phyloP scores from a whole-genome alignment of 1,140 invertebrate genomes.

The Caenorhabditis elegans region DNA sequence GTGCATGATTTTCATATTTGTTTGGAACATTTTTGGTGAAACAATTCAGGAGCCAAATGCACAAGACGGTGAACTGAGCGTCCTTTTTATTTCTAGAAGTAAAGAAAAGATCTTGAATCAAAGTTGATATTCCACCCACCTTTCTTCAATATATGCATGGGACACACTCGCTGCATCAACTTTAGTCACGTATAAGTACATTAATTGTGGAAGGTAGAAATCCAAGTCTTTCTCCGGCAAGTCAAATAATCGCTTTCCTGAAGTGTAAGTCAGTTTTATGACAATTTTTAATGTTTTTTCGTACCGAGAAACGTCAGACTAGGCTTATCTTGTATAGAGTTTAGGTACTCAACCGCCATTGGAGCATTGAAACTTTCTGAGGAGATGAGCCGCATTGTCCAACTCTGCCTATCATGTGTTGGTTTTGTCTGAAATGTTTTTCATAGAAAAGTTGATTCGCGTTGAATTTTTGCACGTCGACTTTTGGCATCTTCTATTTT shows the following conservation, averaged over 20 bases:
- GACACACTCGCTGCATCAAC: conserved; percentile 89
- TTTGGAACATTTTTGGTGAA: not conserved
- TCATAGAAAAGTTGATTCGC: no score
- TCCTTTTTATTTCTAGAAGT: conserved; percentile 80
- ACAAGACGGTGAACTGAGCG: conserved; percentile 89
- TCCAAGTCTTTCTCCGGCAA: conserved; percentile 88
- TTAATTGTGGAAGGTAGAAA: conserved; percentile 93
- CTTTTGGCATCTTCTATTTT: no score
- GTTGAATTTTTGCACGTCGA: no score
- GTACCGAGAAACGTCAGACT: not conserved
- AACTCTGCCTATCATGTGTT: not conserved
- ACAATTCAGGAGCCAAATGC: conserved; percentile 85
- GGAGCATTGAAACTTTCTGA: not conserved
- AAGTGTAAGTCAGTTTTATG: not conserved
- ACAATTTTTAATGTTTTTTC: not conserved
- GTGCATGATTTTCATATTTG: not conserved
- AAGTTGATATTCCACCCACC: no score
- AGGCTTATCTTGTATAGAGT: not conserved
- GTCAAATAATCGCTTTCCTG: conserved; percentile 90
- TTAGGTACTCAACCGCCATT: not conserved
- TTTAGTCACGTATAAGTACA: conserved; percentile 98
- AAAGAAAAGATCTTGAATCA: no score
- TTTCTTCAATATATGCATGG: conserved; percentile 89
- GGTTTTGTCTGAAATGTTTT: conserved; percentile 10
- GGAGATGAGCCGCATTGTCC: conserved; percentile 15